These are phyloP conservation scores for Propsilocerus akamusi DNA, from an alignment of 1,140 invertebrate genomes.

Conservation along the genomic window DNA sequence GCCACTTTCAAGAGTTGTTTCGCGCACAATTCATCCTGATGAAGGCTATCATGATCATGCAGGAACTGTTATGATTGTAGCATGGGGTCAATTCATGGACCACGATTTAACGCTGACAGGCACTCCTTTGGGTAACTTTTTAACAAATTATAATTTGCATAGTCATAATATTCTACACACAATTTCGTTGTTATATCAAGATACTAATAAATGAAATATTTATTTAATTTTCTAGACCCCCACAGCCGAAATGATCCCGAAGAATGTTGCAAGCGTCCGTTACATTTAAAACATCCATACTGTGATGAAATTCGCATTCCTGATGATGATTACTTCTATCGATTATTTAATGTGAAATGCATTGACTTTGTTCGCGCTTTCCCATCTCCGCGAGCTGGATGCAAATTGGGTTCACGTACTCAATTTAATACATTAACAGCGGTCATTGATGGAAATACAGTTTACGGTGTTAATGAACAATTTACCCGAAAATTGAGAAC, in stretches of 20 bases:
- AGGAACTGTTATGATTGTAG: constrained; percentile 83
- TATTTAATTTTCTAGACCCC: constrained; percentile 35
- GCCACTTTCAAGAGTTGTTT: constrained; percentile 66
- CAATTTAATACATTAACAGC: constrained; percentile 72
- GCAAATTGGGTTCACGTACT: constrained; percentile 55
- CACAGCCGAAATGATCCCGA: constrained; percentile 70
- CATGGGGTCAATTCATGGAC: constrained; percentile 90
- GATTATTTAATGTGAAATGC: constrained; percentile 62
- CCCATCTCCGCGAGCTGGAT: constrained; percentile 62
- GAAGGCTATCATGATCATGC: constrained; percentile 84
- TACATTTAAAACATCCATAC: constrained; percentile 67
- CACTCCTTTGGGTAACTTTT: constrained; percentile 66
- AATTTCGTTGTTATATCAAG: not conserved
- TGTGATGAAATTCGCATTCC: constrained; percentile 82
- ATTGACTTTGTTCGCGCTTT: constrained; percentile 77
- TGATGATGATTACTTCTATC: constrained; percentile 81
- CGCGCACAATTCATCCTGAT: constrained; percentile 76
- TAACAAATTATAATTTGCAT: not conserved
- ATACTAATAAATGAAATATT: not conserved
- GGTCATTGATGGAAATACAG: constrained; percentile 64
- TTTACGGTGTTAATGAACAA: constrained; percentile 63
- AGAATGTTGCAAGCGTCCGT: constrained; percentile 63
- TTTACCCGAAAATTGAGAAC: constrained; percentile 59
- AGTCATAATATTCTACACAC: not conserved
- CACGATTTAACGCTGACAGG: constrained; percentile 82